Evolutionary conservation across 2,797 vertebrate species (phyloP).

Genomic region (Callimico goeldii): DNA sequence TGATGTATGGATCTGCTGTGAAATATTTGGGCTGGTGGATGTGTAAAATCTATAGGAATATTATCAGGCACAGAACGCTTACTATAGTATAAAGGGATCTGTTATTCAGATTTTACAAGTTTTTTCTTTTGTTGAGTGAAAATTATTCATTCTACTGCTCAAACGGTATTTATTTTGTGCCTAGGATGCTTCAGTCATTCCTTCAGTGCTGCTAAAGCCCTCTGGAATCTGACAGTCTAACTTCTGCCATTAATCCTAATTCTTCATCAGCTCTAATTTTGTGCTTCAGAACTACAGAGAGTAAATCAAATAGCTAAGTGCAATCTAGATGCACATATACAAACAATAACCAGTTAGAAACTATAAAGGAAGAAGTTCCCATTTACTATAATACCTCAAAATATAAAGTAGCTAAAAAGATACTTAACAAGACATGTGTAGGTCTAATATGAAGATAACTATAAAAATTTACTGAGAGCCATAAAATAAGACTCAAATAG

Average conservation of each 20-base stretch:
- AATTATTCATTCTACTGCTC: neutral
- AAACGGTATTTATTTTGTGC: neutral
- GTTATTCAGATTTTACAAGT: neutral
- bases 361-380: neutral
- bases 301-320: neutral
- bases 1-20: neutral
- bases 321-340: neutral
- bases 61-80: neutral
- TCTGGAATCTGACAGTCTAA: neutral
- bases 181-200: neutral
- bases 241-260: neutral
- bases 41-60: neutral
- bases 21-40: neutral
- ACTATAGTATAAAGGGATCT: neutral
- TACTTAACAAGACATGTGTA: slow-evolving; percentile 57
- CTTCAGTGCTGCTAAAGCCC: neutral
- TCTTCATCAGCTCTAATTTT: neutral
- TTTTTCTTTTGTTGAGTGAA: neutral
- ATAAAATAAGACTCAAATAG: slow-evolving; percentile 61
- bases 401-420: slow-evolving; percentile 52
- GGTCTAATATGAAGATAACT: slow-evolving; percentile 1
- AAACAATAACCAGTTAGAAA: neutral
- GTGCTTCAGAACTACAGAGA: neutral
- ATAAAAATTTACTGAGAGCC: slow-evolving; percentile 56
- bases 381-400: neutral